Evolutionary conservation across 2,797 vertebrate genomes (phyloP).

Genomic region (Enteromius viviparus): DNA sequence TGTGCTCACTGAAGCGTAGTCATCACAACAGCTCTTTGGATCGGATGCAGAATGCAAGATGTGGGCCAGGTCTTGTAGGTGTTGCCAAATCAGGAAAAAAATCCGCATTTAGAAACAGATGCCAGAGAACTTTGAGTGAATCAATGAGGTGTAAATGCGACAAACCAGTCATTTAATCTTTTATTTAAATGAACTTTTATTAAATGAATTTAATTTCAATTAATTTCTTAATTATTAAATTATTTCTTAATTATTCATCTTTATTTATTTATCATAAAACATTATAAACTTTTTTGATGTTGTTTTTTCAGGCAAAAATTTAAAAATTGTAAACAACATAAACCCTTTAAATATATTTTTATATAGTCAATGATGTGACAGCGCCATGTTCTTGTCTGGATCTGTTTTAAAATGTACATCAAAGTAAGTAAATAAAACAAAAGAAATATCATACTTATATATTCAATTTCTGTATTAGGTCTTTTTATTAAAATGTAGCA

Average conservation of each 20-base stretch:
- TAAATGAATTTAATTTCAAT: neutral
- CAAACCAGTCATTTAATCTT: neutral
- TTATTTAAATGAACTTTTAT: neutral
- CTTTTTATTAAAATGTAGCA: neutral
- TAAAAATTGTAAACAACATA: neutral
- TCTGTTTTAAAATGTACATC: neutral
- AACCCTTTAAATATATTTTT: neutral
- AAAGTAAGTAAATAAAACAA: neutral
- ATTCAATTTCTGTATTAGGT: neutral
- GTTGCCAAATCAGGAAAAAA: neutral
- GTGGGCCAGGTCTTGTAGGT: neutral
- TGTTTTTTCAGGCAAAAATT: neutral
- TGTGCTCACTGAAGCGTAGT: slow-evolving; percentile 16
- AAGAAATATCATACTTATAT: neutral
- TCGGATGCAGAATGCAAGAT: slow-evolving; percentile 23
- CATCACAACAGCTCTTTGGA: slow-evolving; percentile 26
- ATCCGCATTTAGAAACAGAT: neutral
- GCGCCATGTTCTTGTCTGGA: neutral
- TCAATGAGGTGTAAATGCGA: neutral
- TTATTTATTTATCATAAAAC: neutral
- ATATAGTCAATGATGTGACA: neutral
- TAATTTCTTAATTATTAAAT: neutral
- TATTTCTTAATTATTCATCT: neutral
- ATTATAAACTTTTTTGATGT: too few species aligned
- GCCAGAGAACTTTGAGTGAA: neutral